phyloP scores from a whole-genome alignment of 64 coral and sea anemone species.

The Montipora cactus region DNA sequence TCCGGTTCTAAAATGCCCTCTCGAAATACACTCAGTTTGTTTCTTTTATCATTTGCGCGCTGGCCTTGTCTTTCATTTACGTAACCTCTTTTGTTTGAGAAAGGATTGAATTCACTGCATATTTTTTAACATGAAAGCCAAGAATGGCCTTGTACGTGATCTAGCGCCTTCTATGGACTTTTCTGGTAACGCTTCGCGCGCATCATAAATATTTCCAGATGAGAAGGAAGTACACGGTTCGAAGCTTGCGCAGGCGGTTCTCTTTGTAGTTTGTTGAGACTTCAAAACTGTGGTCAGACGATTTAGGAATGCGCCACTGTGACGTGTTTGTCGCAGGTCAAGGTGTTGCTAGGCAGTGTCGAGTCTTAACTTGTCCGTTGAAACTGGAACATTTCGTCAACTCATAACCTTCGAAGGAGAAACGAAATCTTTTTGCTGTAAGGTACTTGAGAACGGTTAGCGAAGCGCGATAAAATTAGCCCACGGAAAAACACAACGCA shows the following conservation, averaged over 20 bases:
- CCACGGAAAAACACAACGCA: background rate
- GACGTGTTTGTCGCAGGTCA: constrained; percentile 45
- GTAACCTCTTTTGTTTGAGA: background rate
- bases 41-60: background rate
- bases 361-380: background rate
- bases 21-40: constrained; percentile 40
- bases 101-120: background rate
- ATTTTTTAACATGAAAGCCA: background rate
- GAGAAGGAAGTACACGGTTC: constrained; percentile 6
- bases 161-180: background rate
- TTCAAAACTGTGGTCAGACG: background rate
- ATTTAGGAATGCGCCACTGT: background rate
- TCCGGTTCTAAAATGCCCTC: constrained; percentile 50
- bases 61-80: background rate
- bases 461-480: background rate
- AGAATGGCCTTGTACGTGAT: constrained; percentile 2
- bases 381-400: constrained; percentile 11
- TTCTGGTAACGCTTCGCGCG: background rate
- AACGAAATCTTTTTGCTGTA: background rate
- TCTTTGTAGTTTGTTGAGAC: constrained; percentile 34
- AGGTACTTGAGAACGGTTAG: background rate
- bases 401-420: background rate
- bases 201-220: constrained; percentile 44
- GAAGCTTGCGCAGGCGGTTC: background rate
- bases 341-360: constrained; percentile 44